Percentiles rank a stretch among this genome's conserved stretches.
Evolutionary conservation across 2,888 invertebrate genomes (phyloP).

Genomic region (Pachymerium ferrugineum): DNA sequence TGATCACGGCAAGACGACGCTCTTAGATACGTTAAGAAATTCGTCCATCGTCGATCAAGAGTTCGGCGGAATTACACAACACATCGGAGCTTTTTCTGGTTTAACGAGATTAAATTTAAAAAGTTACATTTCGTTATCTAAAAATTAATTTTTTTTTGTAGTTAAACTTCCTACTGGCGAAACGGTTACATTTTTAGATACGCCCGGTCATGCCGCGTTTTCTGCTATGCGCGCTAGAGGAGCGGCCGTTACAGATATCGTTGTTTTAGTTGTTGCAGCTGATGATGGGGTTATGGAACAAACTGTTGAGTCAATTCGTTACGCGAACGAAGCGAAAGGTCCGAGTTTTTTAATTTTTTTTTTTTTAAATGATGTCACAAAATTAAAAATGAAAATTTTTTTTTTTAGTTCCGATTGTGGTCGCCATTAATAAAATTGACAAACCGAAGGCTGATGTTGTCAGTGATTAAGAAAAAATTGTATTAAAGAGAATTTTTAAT

Average conservation of each 20-base stretch:
- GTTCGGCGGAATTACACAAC: conserved; percentile 98
- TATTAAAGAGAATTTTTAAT: background rate
- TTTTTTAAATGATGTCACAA: background rate
- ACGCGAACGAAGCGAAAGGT: conserved; percentile 74
- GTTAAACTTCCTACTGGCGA: conserved; percentile 65
- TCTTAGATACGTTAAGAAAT: conserved; percentile 80
- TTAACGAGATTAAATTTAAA: conserved; percentile 34
- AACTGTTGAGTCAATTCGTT: conserved; percentile 81
- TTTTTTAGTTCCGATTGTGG: conserved; percentile 80
- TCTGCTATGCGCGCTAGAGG: conserved; percentile 88
- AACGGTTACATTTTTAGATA: conserved; percentile 89
- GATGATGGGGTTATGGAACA: conserved; percentile 99
- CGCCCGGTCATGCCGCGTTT: conserved; percentile 98
- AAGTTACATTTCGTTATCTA: background rate
- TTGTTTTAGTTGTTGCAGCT: conserved; percentile 93
- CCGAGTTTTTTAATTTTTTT: background rate
- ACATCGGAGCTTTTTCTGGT: conserved; percentile 95
- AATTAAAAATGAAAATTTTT: conserved; percentile 36
- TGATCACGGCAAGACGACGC: conserved; percentile 98
- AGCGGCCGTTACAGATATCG: conserved; percentile 90
- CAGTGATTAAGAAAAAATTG: conserved; percentile 39
- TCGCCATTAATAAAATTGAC: conserved; percentile 98
- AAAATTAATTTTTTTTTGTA: conserved; percentile 44
- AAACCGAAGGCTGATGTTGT: conserved; percentile 83
- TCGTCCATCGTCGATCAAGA: conserved; percentile 82